phyloP scores from a whole-genome alignment of 1,140 invertebrate genomes.

The Drosophila tsacasi region DNA sequence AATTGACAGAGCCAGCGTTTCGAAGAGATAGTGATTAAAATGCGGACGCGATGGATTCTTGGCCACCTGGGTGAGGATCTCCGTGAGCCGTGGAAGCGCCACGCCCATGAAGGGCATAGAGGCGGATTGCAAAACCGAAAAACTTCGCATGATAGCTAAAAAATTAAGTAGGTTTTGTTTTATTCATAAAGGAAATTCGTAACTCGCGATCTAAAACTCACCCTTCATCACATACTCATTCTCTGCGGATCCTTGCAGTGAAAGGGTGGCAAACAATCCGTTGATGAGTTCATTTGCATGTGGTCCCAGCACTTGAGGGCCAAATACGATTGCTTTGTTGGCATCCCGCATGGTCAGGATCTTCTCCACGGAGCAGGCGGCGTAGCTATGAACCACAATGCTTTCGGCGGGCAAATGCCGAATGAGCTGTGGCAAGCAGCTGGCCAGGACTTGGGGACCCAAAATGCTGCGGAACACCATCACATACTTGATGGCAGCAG shows the following conservation, averaged over 20 bases:
- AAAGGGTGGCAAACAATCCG: slow-evolving; percentile 91
- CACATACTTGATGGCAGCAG: slow-evolving; percentile 97
- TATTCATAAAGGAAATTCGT: not conserved
- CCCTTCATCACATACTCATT: slow-evolving; percentile 99
- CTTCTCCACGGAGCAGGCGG: slow-evolving; percentile 96
- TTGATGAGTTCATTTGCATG: slow-evolving; percentile 89
- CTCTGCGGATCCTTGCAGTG: slow-evolving; percentile 91
- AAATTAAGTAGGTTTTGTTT: slow-evolving; percentile 55
- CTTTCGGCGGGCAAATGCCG: slow-evolving; percentile 90
- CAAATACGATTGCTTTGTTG: slow-evolving; percentile 85
- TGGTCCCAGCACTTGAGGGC: slow-evolving; percentile 86
- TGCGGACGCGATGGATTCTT: slow-evolving; percentile 98
- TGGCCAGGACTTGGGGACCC: slow-evolving; percentile 91
- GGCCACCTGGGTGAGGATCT: slow-evolving; percentile 93
- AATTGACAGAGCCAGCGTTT: slow-evolving; percentile 95
- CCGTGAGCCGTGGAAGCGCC: slow-evolving; percentile 93
- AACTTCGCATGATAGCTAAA: slow-evolving; percentile 94
- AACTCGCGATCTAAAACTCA: slow-evolving; percentile 67
- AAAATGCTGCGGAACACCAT: slow-evolving; percentile 97
- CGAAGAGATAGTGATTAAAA: slow-evolving; percentile 99
- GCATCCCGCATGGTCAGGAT: slow-evolving; percentile 90
- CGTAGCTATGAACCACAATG: slow-evolving; percentile 97
- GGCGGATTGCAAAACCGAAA: slow-evolving; percentile 92
- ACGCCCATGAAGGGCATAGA: slow-evolving; percentile 93
- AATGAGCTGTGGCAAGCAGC: slow-evolving; percentile 91